Percentiles rank a stretch among this genome's conserved stretches.
Evolutionary conservation across 2,797 vertebrate species (phyloP).

Genomic region (Delichon dasypus): DNA sequence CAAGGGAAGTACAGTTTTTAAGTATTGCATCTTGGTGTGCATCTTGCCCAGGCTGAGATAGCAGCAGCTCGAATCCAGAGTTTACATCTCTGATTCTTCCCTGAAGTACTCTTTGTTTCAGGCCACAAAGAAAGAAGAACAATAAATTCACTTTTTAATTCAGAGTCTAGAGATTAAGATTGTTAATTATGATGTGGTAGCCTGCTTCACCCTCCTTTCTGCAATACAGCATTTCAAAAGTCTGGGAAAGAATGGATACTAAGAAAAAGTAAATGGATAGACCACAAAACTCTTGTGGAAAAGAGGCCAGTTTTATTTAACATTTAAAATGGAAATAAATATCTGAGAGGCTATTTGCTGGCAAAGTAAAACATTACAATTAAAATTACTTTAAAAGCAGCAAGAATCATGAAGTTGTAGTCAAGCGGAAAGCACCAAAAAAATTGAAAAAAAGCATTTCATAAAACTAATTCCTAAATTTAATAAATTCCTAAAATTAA

Average conservation of each 20-base stretch:
- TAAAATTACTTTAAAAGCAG: background rate
- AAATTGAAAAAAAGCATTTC: background rate
- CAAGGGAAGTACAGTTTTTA: background rate
- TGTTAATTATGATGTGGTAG: background rate
- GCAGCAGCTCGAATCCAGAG: background rate
- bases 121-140: background rate
- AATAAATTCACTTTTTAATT: background rate
- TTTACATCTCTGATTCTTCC: background rate
- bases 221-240: background rate
- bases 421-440: background rate
- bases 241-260: background rate
- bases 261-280: background rate
- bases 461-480: background rate
- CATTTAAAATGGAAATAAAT: background rate
- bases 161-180: background rate
- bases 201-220: background rate
- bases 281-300: background rate
- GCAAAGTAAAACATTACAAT: background rate
- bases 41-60: background rate
- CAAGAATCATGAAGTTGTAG: background rate
- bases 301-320: background rate
- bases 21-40: background rate
- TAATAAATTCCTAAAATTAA: too few species aligned
- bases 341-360: background rate
- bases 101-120: background rate